Conservation (phyloP, 2,888 invertebrate species). For the Cyrtodaria siliqua region DNA sequence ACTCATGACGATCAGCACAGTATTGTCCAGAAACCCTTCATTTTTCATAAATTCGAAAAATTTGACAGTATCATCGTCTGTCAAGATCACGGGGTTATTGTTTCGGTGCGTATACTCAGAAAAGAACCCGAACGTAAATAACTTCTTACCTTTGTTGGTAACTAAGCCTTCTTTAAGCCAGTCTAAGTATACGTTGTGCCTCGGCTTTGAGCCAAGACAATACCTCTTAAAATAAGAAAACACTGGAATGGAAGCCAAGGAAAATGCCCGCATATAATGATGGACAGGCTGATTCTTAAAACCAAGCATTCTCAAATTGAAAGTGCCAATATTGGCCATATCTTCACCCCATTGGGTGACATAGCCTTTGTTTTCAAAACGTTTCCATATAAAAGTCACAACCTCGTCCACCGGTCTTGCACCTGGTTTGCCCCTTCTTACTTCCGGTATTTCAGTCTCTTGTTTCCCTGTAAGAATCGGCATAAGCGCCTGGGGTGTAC, state of each 20-base stretch:
- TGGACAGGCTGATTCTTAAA: slow-evolving; percentile 94
- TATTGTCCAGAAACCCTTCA: slow-evolving; percentile 91
- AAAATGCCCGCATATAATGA: slow-evolving; percentile 94
- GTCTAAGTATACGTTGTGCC: slow-evolving; percentile 87
- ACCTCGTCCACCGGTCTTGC: slow-evolving; percentile 90
- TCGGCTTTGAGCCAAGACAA: slow-evolving; percentile 91
- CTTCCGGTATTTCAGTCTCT: slow-evolving; percentile 95
- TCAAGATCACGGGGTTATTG: slow-evolving; percentile 92
- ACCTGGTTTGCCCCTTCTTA: slow-evolving; percentile 89
- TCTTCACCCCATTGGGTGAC: slow-evolving; percentile 95
- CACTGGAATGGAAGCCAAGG: slow-evolving; percentile 88
- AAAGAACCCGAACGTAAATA: slow-evolving; percentile 95
- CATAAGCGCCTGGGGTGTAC: slow-evolving; percentile 90
- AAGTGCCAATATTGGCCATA: slow-evolving; percentile 93
- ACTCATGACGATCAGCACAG: slow-evolving; percentile 95
- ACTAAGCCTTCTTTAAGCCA: slow-evolving; percentile 88
- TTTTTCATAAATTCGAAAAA: slow-evolving; percentile 88
- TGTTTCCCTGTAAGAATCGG: slow-evolving; percentile 93
- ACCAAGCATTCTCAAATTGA: slow-evolving; percentile 95
- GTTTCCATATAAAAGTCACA: slow-evolving; percentile 93
- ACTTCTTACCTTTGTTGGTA: slow-evolving; percentile 90
- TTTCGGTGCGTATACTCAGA: slow-evolving; percentile 95
- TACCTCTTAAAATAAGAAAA: slow-evolving; percentile 59
- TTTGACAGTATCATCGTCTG: slow-evolving; percentile 90
- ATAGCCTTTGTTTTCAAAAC: slow-evolving; percentile 88